Percentiles rank a stretch among this genome's conserved stretches.
Conservation (phyloP, 2,888 invertebrate genomes). For the Epirrhoe alternata region DNA sequence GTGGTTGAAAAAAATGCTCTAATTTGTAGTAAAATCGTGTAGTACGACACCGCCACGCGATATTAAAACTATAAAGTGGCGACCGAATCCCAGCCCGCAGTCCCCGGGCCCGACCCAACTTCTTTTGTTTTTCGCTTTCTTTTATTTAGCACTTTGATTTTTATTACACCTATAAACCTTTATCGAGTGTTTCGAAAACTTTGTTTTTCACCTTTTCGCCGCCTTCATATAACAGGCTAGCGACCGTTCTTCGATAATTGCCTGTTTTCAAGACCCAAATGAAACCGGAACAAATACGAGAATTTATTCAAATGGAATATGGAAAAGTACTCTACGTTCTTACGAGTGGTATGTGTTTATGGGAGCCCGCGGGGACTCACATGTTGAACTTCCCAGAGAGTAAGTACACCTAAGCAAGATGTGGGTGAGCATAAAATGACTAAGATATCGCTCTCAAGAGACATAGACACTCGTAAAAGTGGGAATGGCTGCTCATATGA, state of each 20-base stretch:
- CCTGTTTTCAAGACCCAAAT: constrained; percentile 36
- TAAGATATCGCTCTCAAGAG: constrained; percentile 83
- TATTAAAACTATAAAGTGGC: constrained; percentile 84
- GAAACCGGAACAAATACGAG: constrained; percentile 49
- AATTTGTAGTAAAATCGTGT: constrained; percentile 73
- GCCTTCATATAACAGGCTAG: constrained; percentile 23
- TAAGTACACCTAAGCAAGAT: constrained; percentile 72
- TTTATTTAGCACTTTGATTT: constrained; percentile 62
- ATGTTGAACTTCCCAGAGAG: constrained; percentile 71
- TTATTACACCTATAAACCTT: constrained; percentile 57
- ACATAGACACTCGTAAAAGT: constrained; percentile 80
- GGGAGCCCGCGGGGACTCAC: constrained; percentile 73
- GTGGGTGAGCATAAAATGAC: constrained; percentile 82
- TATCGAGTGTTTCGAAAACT: constrained; percentile 55
- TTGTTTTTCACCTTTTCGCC: constrained; percentile 42
- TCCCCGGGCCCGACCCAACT: constrained; percentile 49
- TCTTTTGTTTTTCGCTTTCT: constrained; percentile 61
- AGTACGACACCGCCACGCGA: constrained; percentile 70
- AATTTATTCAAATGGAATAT: constrained; percentile 70
- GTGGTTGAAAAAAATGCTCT: constrained; percentile 51
- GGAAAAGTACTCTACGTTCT: constrained; percentile 62
- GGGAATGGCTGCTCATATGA: constrained; percentile 76
- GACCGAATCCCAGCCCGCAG: constrained; percentile 63
- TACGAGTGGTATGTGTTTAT: constrained; percentile 68
- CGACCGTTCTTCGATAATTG: neutral